phyloP scores from a whole-genome alignment of 2,888 invertebrate species.

The Watsonalla cultraria region DNA sequence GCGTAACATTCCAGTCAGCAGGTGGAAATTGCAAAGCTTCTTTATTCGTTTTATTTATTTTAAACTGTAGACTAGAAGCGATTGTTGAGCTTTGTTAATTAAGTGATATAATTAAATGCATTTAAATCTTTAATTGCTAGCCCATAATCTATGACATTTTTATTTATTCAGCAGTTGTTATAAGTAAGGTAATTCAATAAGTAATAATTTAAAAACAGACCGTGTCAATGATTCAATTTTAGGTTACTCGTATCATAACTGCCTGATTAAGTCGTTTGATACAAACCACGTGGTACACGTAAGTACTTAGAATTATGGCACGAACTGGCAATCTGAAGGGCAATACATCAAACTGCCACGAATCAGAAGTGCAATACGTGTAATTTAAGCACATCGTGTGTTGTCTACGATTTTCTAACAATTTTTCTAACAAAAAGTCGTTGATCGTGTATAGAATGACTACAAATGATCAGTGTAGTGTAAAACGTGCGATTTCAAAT shows the following conservation, averaged over 20 bases:
- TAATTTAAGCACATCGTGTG: slow-evolving; percentile 48
- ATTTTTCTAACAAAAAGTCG: slow-evolving; percentile 44
- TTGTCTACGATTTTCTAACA: slow-evolving; percentile 36
- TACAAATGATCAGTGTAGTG: slow-evolving; percentile 48
- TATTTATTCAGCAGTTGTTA: too few species aligned
- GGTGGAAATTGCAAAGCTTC: slow-evolving; percentile 53
- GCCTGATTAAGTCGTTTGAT: slow-evolving; percentile 8
- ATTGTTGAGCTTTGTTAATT: slow-evolving; percentile 40
- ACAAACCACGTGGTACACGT: slow-evolving; percentile 22
- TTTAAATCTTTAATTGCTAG: slow-evolving; percentile 2
- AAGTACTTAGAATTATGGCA: slow-evolving; percentile 32
- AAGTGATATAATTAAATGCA: slow-evolving; percentile 26
- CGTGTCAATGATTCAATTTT: slow-evolving; percentile 7
- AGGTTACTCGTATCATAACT: slow-evolving; percentile 11
- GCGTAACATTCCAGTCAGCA: slow-evolving; percentile 50
- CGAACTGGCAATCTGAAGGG: slow-evolving; percentile 40
- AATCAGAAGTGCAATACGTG: slow-evolving; percentile 46
- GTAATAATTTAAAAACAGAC: too few species aligned
- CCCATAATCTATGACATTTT: too few species aligned
- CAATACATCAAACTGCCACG: slow-evolving; percentile 40
- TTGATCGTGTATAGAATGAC: slow-evolving; percentile 51
- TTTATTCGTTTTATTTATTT: slow-evolving; percentile 42
- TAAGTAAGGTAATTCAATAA: too few species aligned
- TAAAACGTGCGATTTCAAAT: slow-evolving; percentile 60
- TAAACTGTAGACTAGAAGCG: slow-evolving; percentile 33